Percentiles rank a stretch among this genome's conserved stretches.
phyloP scores from a whole-genome alignment of 1,140 invertebrate species.

The Nomia melanderi region DNA sequence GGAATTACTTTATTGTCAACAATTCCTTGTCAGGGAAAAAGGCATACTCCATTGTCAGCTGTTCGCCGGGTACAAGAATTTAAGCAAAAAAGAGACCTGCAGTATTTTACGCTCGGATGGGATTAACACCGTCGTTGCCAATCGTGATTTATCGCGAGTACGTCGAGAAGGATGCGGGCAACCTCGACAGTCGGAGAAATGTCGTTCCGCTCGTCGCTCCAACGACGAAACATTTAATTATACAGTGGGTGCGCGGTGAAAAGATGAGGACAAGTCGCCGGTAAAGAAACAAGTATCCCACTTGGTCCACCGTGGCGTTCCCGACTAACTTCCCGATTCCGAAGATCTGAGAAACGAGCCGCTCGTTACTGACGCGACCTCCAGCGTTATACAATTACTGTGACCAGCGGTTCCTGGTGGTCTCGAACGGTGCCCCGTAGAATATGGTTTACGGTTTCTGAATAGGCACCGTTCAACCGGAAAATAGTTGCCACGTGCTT shows the following conservation, averaged over 20 bases:
- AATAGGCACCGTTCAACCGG: neutral
- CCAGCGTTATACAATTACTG: constrained; percentile 47
- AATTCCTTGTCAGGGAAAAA: too few species aligned
- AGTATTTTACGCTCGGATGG: neutral
- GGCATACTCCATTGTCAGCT: too few species aligned
- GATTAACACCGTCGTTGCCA: neutral
- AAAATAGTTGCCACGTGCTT: too few species aligned
- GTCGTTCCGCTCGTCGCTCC: neutral
- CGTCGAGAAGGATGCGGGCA: neutral
- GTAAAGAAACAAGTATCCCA: constrained; percentile 18
- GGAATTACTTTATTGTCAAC: too few species aligned
- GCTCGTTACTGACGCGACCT: constrained; percentile 46
- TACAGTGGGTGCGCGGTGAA: neutral
- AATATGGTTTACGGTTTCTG: constrained; percentile 24
- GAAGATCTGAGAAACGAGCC: constrained; percentile 34
- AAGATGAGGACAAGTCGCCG: neutral
- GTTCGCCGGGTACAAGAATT: too few species aligned
- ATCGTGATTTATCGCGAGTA: constrained; percentile 4
- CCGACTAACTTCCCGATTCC: constrained; percentile 24
- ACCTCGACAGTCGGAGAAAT: too few species aligned
- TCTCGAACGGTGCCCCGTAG: constrained; percentile 3
- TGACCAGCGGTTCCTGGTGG: constrained; percentile 33
- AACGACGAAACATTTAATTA: constrained; percentile 22
- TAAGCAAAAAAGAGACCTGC: neutral
- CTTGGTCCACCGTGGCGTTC: neutral